Conservation (phyloP, 2,888 invertebrate species). For the Lithophane socia region DNA sequence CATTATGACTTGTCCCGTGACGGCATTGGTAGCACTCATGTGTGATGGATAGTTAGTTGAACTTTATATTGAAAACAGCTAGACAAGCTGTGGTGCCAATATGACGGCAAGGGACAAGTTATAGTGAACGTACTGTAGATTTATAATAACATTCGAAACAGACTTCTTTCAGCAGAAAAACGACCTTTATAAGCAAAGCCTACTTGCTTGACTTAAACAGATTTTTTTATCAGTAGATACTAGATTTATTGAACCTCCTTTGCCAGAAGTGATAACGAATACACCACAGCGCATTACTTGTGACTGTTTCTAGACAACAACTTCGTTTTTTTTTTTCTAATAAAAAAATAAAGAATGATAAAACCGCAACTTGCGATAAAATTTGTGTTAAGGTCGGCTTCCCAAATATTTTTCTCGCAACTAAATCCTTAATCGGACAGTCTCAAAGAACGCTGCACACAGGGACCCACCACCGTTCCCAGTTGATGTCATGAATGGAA, state of each 20-base stretch:
- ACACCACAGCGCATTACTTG: not conserved
- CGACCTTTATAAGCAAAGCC: not conserved
- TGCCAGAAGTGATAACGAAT: not conserved
- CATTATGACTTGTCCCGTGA: too few relatives aligned
- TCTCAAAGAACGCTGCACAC: conserved; percentile 12
- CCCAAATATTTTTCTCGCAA: not conserved
- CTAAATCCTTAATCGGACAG: conserved; percentile 11
- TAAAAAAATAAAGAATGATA: too few relatives aligned
- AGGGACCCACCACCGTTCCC: conserved; percentile 37
- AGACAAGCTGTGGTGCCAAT: too few relatives aligned
- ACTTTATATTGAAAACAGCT: too few relatives aligned
- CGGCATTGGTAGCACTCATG: too few relatives aligned
- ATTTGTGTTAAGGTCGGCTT: not conserved
- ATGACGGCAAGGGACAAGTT: too few relatives aligned
- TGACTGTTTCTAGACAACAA: too few relatives aligned
- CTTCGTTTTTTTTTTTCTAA: too few relatives aligned
- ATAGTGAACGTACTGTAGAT: too few relatives aligned
- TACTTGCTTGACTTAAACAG: not conserved
- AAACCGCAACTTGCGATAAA: too few relatives aligned
- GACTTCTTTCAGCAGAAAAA: not conserved
- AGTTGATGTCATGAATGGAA: conserved; percentile 72
- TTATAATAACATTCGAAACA: too few relatives aligned
- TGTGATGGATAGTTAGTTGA: too few relatives aligned
- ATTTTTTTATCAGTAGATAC: not conserved
- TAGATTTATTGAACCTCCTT: not conserved